Percentiles rank a stretch among this genome's conserved stretches.
phyloP scores from a whole-genome alignment of 2,797 vertebrate genomes.

The Microchirus variegatus region DNA sequence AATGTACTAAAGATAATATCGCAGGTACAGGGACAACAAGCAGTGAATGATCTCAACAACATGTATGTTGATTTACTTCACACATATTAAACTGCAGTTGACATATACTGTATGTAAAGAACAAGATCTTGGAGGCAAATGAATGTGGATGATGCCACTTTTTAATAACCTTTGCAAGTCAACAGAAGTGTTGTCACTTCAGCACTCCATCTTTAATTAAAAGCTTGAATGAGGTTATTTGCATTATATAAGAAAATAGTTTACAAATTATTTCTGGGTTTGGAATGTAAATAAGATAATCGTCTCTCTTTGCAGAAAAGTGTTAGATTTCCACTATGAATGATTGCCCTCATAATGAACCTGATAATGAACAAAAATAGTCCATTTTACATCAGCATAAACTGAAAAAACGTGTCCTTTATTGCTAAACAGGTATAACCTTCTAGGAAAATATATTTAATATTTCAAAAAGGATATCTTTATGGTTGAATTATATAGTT shows the following conservation, averaged over 20 bases:
- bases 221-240: conserved; percentile 17
- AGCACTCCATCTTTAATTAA: conserved; percentile 25
- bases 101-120: conserved; percentile 4
- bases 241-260: conserved; percentile 13
- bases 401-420: no score
- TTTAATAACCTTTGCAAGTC: conserved; percentile 9
- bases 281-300: neutral
- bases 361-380: neutral
- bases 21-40: conserved; percentile 37
- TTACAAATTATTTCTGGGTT: conserved; percentile 4
- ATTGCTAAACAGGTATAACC: no score
- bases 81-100: conserved; percentile 30
- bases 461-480: neutral
- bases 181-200: conserved; percentile 15
- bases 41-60: conserved; percentile 18
- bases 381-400: neutral
- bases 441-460: no score
- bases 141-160: conserved; percentile 3
- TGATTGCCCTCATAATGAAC: neutral
- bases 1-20: conserved; percentile 44
- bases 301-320: neutral
- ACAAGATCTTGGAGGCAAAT: neutral
- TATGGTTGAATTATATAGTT: neutral
- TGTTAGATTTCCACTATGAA: neutral
- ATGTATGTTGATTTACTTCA: conserved; percentile 34